These are phyloP conservation scores for Limosa lapponica DNA, from an alignment of 2,797 vertebrate species.

Conservation along the genomic window DNA sequence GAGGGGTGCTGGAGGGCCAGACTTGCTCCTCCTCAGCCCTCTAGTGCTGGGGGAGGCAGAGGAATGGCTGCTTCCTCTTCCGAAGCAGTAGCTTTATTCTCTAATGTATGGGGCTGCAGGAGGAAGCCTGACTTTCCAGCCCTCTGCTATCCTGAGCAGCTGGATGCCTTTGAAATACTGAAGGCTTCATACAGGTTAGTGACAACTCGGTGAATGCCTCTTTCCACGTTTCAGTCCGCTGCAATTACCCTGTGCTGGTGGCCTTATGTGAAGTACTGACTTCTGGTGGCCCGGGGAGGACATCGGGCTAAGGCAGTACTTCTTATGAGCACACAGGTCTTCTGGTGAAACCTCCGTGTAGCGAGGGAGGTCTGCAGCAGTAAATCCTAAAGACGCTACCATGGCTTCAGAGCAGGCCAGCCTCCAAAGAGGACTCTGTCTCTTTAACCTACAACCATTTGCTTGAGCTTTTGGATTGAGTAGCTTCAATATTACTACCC, in stretches of 20 bases:
- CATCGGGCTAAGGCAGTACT: accelerated
- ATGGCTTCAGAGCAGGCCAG: not conserved
- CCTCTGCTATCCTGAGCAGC: not conserved
- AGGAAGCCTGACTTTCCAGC: not conserved
- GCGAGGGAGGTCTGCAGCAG: not conserved
- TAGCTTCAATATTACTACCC: not conserved
- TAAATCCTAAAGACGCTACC: not conserved
- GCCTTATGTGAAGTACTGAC: not conserved
- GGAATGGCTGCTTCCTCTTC: not conserved
- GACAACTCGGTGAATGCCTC: not conserved
- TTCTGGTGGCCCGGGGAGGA: not conserved
- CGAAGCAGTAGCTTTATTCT: not conserved
- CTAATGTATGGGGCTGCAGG: not conserved
- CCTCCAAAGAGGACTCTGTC: not conserved
- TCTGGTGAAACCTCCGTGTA: accelerated
- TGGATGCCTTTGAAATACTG: not conserved
- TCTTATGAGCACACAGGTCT: accelerated
- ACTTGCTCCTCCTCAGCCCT: not conserved
- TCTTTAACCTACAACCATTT: not conserved
- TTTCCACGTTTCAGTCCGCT: not conserved
- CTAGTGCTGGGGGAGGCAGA: accelerated
- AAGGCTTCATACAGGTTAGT: not conserved
- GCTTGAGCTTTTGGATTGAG: not conserved
- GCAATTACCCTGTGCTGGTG: not conserved
- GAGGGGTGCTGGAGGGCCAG: not conserved